Evolutionary conservation across 2,888 invertebrate species (phyloP).

Genomic region (Lithophane leautieri): DNA sequence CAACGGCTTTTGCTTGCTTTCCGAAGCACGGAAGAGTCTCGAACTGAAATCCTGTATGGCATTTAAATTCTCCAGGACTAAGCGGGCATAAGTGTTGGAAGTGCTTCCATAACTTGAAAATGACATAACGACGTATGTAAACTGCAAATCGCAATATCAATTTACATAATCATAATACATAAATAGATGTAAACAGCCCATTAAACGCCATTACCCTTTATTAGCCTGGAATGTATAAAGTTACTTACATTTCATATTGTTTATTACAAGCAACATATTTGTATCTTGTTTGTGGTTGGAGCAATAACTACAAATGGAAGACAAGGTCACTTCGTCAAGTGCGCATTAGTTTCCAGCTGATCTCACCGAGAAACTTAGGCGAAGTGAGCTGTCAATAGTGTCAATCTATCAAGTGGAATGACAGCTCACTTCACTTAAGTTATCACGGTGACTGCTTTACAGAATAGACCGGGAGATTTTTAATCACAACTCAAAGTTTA

Average conservation of each 20-base stretch:
- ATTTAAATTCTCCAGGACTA: background rate
- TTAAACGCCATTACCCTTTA: background rate
- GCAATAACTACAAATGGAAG: background rate
- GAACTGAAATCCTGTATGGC: background rate
- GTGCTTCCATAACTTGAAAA: background rate
- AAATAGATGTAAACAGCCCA: background rate
- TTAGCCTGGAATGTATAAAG: background rate
- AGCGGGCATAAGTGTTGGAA: background rate
- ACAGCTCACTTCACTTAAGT: background rate
- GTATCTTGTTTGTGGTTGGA: conserved; percentile 4
- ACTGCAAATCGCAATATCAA: conserved; percentile 4
- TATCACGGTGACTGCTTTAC: background rate
- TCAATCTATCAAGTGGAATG: background rate
- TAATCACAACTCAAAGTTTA: background rate
- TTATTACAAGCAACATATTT: background rate
- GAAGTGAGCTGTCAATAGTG: background rate
- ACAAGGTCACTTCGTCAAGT: background rate
- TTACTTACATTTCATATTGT: conserved; percentile 18
- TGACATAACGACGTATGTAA: conserved; percentile 13
- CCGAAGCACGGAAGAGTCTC: background rate
- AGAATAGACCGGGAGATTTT: background rate
- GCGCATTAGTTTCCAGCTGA: background rate
- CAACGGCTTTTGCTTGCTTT: background rate
- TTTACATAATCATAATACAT: conserved; percentile 12
- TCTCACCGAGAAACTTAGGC: background rate